Conservation (phyloP, 2,888 invertebrate species). For the Cheilosia pagana region DNA sequence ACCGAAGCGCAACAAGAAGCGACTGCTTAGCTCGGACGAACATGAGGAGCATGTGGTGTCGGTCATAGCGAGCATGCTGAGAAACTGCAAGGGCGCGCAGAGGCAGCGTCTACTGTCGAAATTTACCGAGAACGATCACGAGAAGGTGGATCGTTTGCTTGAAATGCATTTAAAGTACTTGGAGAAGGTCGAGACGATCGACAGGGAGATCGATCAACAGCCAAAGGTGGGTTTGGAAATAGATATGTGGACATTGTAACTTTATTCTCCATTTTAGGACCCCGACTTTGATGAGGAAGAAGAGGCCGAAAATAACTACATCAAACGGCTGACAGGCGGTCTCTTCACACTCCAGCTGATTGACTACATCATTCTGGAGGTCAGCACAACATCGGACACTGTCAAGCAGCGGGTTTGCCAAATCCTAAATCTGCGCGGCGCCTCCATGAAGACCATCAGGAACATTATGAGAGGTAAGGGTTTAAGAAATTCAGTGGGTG, state of each 20-base stretch:
- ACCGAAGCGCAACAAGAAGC: constrained; percentile 92
- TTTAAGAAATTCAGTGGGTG: too few relatives aligned
- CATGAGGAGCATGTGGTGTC: constrained; percentile 98
- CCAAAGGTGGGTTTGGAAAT: constrained; percentile 79
- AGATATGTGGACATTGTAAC: background rate
- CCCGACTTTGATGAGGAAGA: constrained; percentile 86
- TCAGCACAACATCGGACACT: constrained; percentile 87
- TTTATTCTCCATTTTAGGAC: constrained; percentile 76
- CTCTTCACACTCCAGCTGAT: constrained; percentile 98
- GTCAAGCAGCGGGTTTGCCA: constrained; percentile 94
- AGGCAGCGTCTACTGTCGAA: constrained; percentile 95
- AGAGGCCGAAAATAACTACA: constrained; percentile 93
- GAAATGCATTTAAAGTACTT: constrained; percentile 99
- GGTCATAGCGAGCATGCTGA: constrained; percentile 95
- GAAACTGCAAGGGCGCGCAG: constrained; percentile 96
- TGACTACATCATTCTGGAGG: constrained; percentile 94
- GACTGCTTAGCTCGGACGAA: constrained; percentile 92
- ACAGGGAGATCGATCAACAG: constrained; percentile 88
- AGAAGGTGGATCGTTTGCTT: constrained; percentile 97
- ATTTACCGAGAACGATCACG: constrained; percentile 98
- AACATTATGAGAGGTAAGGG: constrained; percentile 98
- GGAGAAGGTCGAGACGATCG: constrained; percentile 94
- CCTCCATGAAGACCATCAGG: constrained; percentile 95
- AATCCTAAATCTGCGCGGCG: constrained; percentile 94
- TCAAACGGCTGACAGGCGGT: constrained; percentile 95